Conservation (phyloP, 2,888 invertebrate species). For the Myopa tessellatipennis region DNA sequence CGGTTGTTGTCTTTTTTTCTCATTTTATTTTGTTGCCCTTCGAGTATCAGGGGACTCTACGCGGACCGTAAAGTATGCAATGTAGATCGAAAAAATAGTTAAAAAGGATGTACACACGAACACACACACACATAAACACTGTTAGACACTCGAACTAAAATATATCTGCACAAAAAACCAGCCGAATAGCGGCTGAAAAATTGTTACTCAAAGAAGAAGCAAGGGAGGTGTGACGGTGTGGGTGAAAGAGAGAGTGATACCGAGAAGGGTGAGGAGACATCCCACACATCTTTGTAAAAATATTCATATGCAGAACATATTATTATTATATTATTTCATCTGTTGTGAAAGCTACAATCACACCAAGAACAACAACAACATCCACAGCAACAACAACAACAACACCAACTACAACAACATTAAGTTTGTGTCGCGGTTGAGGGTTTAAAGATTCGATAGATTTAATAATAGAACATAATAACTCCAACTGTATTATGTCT, state of each 20-base stretch:
- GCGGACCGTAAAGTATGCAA: neutral
- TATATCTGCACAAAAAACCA: neutral
- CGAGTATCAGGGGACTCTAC: neutral
- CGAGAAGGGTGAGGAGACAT: too few species aligned
- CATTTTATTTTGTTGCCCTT: neutral
- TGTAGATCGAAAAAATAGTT: neutral
- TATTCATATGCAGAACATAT: neutral
- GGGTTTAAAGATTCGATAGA: too few species aligned
- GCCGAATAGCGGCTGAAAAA: neutral
- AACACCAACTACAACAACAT: neutral
- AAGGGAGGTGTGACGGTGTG: too few species aligned
- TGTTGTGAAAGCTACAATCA: neutral
- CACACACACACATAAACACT: too few species aligned
- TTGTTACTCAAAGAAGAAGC: too few species aligned
- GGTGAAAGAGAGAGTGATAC: too few species aligned
- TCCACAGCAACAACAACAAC: neutral
- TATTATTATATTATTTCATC: neutral
- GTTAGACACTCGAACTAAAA: too few species aligned
- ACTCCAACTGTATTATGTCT: too few species aligned
- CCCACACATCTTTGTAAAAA: too few species aligned
- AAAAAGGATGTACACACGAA: too few species aligned
- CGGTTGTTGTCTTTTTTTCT: neutral
- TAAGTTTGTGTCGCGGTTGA: neutral
- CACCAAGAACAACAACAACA: slow-evolving; percentile 9
- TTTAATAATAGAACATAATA: too few species aligned